Percentiles rank a stretch among this genome's conserved stretches.
phyloP scores from a whole-genome alignment of 2,888 invertebrate genomes.

The Uropetala carovei region DNA sequence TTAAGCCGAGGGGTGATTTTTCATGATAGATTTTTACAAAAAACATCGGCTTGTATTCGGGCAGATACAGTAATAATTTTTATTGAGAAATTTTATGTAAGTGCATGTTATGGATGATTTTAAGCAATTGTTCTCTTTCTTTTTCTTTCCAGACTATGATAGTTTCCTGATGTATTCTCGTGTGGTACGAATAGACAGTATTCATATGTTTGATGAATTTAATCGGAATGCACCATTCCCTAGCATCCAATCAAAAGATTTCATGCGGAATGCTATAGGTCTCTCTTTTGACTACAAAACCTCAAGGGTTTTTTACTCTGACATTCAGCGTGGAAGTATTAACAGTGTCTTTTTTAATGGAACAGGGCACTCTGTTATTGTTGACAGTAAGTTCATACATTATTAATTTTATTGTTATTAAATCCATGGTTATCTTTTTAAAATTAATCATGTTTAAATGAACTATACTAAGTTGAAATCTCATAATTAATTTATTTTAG shows the following conservation, averaged over 20 bases:
- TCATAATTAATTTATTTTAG: not conserved
- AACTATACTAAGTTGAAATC: not conserved
- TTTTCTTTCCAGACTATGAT: slow-evolving; percentile 81
- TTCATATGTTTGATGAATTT: slow-evolving; percentile 83
- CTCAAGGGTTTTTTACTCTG: slow-evolving; percentile 88
- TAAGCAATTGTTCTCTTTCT: slow-evolving; percentile 67
- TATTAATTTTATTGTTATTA: not conserved
- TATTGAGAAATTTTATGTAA: too few species aligned
- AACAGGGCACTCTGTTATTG: slow-evolving; percentile 82
- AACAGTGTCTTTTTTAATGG: slow-evolving; percentile 90
- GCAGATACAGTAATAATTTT: too few species aligned
- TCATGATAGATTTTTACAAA: too few species aligned
- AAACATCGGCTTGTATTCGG: too few species aligned
- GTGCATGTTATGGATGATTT: not conserved
- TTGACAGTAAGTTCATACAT: slow-evolving; percentile 79
- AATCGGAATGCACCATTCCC: slow-evolving; percentile 87
- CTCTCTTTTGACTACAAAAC: slow-evolving; percentile 86
- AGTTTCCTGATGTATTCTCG: slow-evolving; percentile 91
- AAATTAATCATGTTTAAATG: not conserved
- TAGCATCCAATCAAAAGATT: slow-evolving; percentile 82
- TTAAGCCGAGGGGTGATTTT: too few species aligned
- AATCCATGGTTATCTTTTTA: slow-evolving; percentile 65
- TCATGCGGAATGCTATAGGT: slow-evolving; percentile 91
- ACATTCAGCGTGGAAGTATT: slow-evolving; percentile 91
- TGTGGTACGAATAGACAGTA: slow-evolving; percentile 88